Evolutionary conservation across 1,140 invertebrate genomes (phyloP).

Genomic region (Philopotamus ludificatus): DNA sequence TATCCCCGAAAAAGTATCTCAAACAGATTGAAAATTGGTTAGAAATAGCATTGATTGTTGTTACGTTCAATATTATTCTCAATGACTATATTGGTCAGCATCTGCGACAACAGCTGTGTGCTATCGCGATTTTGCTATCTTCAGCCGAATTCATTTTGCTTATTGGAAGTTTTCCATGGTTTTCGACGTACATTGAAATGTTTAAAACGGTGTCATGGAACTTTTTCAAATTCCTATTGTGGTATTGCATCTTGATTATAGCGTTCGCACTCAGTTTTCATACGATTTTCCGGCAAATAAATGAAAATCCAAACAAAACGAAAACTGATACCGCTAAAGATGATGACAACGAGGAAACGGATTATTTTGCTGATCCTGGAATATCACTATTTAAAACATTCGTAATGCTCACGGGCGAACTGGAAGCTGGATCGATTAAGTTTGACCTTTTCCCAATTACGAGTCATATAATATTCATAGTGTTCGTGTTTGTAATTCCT

Average conservation of each 20-base stretch:
- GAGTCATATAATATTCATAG: conserved; percentile 71
- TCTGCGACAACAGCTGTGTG: conserved; percentile 58
- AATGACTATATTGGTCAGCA: conserved; percentile 51
- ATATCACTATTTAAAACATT: conserved; percentile 75
- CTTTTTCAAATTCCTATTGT: conserved; percentile 74
- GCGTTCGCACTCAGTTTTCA: conserved; percentile 81
- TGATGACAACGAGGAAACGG: conserved; percentile 51
- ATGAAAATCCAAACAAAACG: conserved; percentile 47
- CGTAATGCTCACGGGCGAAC: conserved; percentile 82
- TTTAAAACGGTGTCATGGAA: conserved; percentile 73
- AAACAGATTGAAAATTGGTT: conserved; percentile 68
- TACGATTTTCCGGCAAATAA: conserved; percentile 60
- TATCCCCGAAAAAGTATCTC: conserved; percentile 64
- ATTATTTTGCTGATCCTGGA: conserved; percentile 65
- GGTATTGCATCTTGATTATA: conserved; percentile 76
- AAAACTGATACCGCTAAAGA: conserved; percentile 45
- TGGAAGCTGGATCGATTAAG: conserved; percentile 73
- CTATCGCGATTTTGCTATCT: conserved; percentile 69
- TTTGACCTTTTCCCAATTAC: conserved; percentile 66
- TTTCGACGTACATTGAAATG: conserved; percentile 78
- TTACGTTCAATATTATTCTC: conserved; percentile 59
- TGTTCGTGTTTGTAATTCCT: conserved; percentile 77
- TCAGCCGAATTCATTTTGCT: conserved; percentile 73
- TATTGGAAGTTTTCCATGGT: conserved; percentile 71
- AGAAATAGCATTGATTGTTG: conserved; percentile 64